These are phyloP conservation scores for Drosophila testacea DNA, from an alignment of 2,888 invertebrate genomes.

Conservation along the genomic window DNA sequence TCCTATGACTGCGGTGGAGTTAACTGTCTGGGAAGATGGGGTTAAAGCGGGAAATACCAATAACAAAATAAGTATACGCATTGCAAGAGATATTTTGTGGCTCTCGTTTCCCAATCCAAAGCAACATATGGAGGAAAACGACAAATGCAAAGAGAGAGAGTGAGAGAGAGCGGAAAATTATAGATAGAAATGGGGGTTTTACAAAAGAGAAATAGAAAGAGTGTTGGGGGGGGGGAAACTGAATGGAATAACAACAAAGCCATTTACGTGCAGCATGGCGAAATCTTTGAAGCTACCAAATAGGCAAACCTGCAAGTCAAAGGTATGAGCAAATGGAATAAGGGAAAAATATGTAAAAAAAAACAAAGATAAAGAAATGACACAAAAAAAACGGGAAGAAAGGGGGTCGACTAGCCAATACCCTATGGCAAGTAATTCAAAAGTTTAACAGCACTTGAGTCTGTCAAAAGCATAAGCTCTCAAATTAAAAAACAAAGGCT, in stretches of 20 bases:
- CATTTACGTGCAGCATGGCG: constrained; percentile 54
- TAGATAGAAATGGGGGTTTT: too few species aligned
- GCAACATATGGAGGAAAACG: constrained; percentile 32
- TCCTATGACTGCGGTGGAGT: constrained; percentile 30
- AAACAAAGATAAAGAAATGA: neutral
- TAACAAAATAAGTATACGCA: constrained; percentile 57
- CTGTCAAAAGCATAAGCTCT: neutral
- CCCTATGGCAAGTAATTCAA: neutral
- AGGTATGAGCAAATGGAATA: constrained; percentile 17
- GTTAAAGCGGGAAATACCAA: constrained; percentile 47
- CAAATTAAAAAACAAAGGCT: neutral
- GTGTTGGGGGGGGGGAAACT: constrained; percentile 1
- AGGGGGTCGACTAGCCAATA: neutral
- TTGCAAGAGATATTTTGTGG: constrained; percentile 42
- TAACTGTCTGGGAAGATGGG: constrained; percentile 22
- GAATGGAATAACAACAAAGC: constrained; percentile 54
- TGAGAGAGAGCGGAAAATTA: neutral
- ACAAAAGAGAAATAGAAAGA: too few species aligned
- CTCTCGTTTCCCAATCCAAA: neutral
- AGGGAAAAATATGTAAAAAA: constrained; percentile 3
- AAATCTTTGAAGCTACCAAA: constrained; percentile 58
- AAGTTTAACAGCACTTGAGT: neutral
- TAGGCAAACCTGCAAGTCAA: constrained; percentile 46
- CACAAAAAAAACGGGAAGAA: neutral
- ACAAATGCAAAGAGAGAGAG: constrained; percentile 1